phyloP scores from a whole-genome alignment of 2,888 invertebrate species.

The Himalopsyche japonica region DNA sequence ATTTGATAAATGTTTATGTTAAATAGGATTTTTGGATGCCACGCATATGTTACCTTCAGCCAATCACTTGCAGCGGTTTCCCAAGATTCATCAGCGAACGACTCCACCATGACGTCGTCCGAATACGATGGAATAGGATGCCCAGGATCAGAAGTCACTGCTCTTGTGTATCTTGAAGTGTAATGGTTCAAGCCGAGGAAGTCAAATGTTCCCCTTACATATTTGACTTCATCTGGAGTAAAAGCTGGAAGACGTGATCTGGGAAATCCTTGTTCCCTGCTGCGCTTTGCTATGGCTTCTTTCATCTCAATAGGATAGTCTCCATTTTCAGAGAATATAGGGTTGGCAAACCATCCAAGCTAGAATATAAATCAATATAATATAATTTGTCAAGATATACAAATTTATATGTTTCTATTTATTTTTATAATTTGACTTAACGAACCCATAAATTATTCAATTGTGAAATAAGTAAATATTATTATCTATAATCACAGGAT shows the following conservation, averaged over 20 bases:
- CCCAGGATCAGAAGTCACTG: not conserved
- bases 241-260: slow-evolving; percentile 63
- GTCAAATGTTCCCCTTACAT: slow-evolving; percentile 63
- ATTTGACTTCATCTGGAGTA: slow-evolving; percentile 61
- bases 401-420: too few relatives aligned
- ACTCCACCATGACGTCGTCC: not conserved
- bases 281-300: slow-evolving; percentile 58
- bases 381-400: too few relatives aligned
- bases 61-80: not conserved
- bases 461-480: too few relatives aligned
- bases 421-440: too few relatives aligned
- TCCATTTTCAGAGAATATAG: slow-evolving; percentile 62
- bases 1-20: too few relatives aligned
- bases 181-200: slow-evolving; percentile 75
- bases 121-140: not conserved
- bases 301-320: slow-evolving; percentile 66
- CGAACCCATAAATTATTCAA: too few relatives aligned
- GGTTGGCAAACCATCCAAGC: slow-evolving; percentile 63
- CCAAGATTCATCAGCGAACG: not conserved
- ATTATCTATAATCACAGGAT: too few relatives aligned
- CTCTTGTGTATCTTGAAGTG: slow-evolving; percentile 50
- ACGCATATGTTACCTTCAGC: not conserved
- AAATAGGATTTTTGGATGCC: too few relatives aligned
- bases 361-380: slow-evolving; percentile 44
- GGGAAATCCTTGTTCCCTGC: slow-evolving; percentile 59